Evolutionary conservation across 1,140 invertebrate species (phyloP), one percentile per base, ranked within the genome.

Genomic region (Drosophila athabasca): DNA sequence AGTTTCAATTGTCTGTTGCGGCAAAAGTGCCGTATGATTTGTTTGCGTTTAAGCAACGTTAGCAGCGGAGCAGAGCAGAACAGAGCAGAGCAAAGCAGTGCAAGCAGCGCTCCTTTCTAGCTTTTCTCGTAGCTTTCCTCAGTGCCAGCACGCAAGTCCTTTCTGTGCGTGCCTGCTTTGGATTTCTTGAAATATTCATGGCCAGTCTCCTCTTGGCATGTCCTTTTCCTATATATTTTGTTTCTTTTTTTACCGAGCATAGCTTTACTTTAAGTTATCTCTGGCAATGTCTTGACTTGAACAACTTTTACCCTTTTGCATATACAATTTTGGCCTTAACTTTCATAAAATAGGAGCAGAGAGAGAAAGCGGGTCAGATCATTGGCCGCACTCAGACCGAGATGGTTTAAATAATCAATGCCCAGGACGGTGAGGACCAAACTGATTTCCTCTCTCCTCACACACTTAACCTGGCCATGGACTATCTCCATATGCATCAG

Each of bases 1-100:
- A n/a, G 26, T 67, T 88, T 88, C 82, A 85, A 85, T 87, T 85
- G 78, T 85, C 77, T 85, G 73, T 48, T 68, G 72, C 49, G 70
- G 70, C 61, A 58, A 74, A 66, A 75, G 70, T 76, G 81, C 59
- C 74, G 70, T 78, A 85, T 85, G 82, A 85, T 85, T 85, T 85
- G 82, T 85, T 87, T 87, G 77, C 77, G 64, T 66, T 85, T 75
- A 87, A 85, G 81, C 82, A 53, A 31, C 54, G 82, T 61, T 69
- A 70, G 79, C 76, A 79, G 67, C 67, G 41, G 51, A 3, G 26
- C 41, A 76, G 31, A 74, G 22, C 54, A 57, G 31, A 65, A 39
- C 54, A 46, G 31, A 35, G 22, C n/a, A 24, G 19, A 45, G 54
- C n/a, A 11, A 4, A 35, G 22, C n/a, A 24, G 19, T 29, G 54